Conservation (phyloP, 2,797 vertebrate genomes). For the Tokudaia tokunoshimensis region DNA sequence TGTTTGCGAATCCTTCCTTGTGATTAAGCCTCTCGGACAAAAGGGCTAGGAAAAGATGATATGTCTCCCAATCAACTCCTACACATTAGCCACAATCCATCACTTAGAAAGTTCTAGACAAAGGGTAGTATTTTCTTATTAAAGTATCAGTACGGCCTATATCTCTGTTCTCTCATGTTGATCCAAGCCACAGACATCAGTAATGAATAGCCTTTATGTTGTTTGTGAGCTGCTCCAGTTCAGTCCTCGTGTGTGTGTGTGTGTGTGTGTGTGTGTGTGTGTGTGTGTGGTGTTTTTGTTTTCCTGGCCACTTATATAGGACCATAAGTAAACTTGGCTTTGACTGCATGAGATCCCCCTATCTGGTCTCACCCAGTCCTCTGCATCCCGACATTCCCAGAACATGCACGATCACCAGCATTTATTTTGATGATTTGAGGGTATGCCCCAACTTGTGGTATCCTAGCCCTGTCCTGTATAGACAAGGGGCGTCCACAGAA, state of each 20-base stretch:
- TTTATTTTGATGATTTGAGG: constrained; percentile 81
- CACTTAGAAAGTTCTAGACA: constrained; percentile 81
- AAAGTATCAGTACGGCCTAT: constrained; percentile 68
- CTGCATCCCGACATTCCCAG: constrained; percentile 87
- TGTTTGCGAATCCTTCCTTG: constrained; percentile 85
- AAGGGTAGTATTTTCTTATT: constrained; percentile 83
- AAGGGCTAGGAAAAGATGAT: constrained; percentile 89
- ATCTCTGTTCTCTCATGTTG: constrained; percentile 70
- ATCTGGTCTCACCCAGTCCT: constrained; percentile 85
- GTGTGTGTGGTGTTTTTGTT: constrained; percentile 45
- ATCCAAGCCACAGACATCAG: constrained; percentile 74
- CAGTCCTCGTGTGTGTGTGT: constrained; percentile 59
- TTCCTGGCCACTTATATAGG: constrained; percentile 88
- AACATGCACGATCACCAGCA: constrained; percentile 86
- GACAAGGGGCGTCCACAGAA: constrained; percentile 59
- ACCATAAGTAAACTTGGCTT: constrained; percentile 88
- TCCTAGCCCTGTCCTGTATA: constrained; percentile 78
- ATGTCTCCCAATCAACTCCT: constrained; percentile 84
- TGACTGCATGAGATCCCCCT: constrained; percentile 87
- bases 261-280: constrained; percentile 52
- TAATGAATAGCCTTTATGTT: constrained; percentile 70
- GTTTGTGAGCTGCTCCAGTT: constrained; percentile 71
- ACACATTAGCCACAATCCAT: constrained; percentile 71
- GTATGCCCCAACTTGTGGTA: constrained; percentile 51
- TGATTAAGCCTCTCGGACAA: constrained; percentile 87